phyloP scores from a whole-genome alignment of 2,888 invertebrate genomes.

The Polietes domitor region DNA sequence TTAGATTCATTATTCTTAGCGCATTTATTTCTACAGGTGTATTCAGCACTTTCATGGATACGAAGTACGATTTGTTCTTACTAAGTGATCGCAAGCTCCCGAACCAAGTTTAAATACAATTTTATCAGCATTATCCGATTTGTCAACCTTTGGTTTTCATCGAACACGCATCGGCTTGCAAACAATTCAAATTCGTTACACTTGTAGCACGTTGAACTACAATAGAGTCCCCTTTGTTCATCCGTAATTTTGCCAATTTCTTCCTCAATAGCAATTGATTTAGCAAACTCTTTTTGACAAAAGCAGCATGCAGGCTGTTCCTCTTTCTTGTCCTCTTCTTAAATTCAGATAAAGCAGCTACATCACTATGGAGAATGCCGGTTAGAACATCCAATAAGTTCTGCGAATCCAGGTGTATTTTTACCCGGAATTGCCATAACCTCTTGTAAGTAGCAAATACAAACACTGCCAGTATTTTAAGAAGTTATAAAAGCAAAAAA shows the following conservation, averaged over 20 bases:
- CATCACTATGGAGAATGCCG: constrained; percentile 17
- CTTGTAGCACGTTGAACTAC: too few species aligned
- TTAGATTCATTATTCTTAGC: not conserved
- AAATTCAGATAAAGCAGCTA: constrained; percentile 31
- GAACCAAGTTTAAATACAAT: not conserved
- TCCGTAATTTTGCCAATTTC: not conserved
- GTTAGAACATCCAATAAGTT: constrained; percentile 41
- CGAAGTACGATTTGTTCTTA: not conserved
- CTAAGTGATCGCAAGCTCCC: too few species aligned
- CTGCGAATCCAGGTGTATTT: constrained; percentile 31
- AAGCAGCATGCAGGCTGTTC: not conserved
- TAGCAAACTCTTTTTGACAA: not conserved
- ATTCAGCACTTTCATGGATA: constrained; percentile 53
- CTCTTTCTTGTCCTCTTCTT: constrained; percentile 39
- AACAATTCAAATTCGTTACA: too few species aligned
- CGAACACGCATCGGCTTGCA: too few species aligned
- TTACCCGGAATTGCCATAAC: constrained; percentile 38
- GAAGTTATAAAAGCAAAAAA: too few species aligned
- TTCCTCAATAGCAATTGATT: not conserved
- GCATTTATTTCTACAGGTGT: not conserved
- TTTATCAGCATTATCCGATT: not conserved
- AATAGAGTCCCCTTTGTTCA: constrained; percentile 10
- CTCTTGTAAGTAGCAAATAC: too few species aligned
- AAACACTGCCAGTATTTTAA: too few species aligned
- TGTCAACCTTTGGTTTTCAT: too few species aligned